phyloP scores from a whole-genome alignment of 2,888 invertebrate genomes.

The Julus scanicus region DNA sequence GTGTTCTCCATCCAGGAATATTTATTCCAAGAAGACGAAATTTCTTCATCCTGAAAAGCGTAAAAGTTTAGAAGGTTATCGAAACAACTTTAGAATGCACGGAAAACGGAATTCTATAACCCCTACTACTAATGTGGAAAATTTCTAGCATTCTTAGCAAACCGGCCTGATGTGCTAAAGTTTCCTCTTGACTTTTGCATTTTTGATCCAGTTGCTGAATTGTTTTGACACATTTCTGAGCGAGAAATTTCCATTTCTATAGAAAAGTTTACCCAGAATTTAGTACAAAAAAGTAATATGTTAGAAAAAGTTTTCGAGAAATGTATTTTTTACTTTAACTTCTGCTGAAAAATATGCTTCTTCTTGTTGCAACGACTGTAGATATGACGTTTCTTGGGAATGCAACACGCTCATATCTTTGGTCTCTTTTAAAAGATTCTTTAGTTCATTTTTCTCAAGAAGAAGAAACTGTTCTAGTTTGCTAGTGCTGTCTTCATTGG shows the following conservation, averaged over 20 bases:
- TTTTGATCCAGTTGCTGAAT: not conserved
- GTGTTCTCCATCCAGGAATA: not conserved
- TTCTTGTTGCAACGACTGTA: not conserved
- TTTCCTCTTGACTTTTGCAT: not conserved
- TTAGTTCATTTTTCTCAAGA: not conserved
- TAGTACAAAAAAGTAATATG: too few relatives aligned
- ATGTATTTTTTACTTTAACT: not conserved
- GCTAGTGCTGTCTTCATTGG: conserved; percentile 3
- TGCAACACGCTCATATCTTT: not conserved
- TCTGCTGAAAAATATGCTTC: not conserved
- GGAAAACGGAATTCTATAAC: too few relatives aligned
- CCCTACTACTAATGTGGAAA: too few relatives aligned
- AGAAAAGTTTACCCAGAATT: not conserved
- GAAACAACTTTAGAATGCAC: too few relatives aligned
- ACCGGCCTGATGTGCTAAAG: not conserved
- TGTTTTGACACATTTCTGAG: not conserved
- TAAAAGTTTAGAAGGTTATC: not conserved
- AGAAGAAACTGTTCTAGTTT: conserved; percentile 23
- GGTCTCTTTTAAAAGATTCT: not conserved
- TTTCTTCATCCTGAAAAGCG: not conserved
- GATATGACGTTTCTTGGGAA: not conserved
- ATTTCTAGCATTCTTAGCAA: too few relatives aligned
- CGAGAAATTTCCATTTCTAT: not conserved
- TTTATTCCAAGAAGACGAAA: not conserved
- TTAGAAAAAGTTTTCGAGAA: too few relatives aligned